Evolutionary conservation across 92 coral and sea anemone genomes (phyloP), one percentile per base, ranked within the genome.

Genomic region (Epizoanthus illoricatus): DNA sequence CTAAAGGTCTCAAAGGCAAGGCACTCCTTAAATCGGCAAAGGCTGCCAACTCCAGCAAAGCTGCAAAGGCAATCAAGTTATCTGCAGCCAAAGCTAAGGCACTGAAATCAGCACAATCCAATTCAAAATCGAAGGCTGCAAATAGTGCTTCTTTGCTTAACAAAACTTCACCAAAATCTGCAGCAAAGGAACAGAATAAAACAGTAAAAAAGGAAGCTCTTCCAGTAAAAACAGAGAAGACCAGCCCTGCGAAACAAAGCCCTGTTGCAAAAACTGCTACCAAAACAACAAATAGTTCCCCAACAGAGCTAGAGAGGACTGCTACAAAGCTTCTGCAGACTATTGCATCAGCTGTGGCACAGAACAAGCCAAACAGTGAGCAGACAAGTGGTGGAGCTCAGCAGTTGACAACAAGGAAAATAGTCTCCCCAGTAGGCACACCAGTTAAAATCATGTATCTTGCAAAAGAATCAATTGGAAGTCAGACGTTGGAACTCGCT

Each of bases 381-480:
- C 12, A 69, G 47, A 20, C 19, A 17, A 78, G 21, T 36, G 65
- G 64, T 20, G 82, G 82, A 36, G 70, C 40, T 24, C 71, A 62
- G 6, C 82, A 63, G 7, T 11, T 52, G 56, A 52, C 62, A 20
- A 45, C 71, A 17, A 70, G 82, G 12, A 63, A 71, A 2, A 43
- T 78, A 42, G 82, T 78, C 6, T 62, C 82, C 43, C 47, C 69
- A 21, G 42, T 56, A 9, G 82, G 82, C 1, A 66, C 82, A 16
- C 81, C 87, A 67, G n/a, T 55, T 17, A 78, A 84, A 23, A 78
- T 78, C 42, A 64, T 78, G 82, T 78, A 78, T 49, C 82, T 78
- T 23, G 12, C 82, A 18, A 78, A 78, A 63, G 82, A 78, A 21
- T 41, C 72, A 19, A 16, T 78, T 63, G 82, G 82, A 15, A 78